A percentile compares a stretch with the other conserved stretches of the same genome.
These are phyloP conservation scores for Ctenoplectra terminalis DNA, from an alignment of 1,140 invertebrate species.

Conservation along the genomic window DNA sequence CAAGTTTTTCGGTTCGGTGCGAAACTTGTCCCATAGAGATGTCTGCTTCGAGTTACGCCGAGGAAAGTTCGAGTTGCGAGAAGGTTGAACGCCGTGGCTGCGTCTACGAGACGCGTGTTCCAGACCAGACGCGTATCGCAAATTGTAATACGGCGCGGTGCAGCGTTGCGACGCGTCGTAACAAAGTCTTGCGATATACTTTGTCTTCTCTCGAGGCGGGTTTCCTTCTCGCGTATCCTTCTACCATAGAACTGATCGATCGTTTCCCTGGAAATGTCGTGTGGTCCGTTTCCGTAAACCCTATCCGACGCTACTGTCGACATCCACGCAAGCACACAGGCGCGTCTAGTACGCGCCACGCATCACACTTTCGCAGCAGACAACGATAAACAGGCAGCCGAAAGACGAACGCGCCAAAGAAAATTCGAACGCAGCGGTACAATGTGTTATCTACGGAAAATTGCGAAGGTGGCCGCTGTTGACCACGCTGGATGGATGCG, in stretches of 20 bases:
- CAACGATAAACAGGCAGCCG: constrained; percentile 20
- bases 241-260: background rate
- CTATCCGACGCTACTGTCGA: background rate
- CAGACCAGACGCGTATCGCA: no score
- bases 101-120: background rate
- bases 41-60: constrained; percentile 12
- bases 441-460: background rate
- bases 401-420: background rate
- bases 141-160: no score
- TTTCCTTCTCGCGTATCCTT: no score
- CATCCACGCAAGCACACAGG: background rate
- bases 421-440: background rate
- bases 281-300: background rate
- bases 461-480: background rate
- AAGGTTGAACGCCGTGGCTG: background rate
- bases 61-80: background rate
- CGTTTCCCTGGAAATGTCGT: no score
- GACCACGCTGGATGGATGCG: background rate
- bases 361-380: background rate
- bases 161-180: no score
- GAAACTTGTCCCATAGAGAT: constrained; percentile 7
- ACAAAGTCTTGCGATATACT: no score
- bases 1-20: constrained; percentile 17
- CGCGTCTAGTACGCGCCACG: background rate
- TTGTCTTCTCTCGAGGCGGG: no score